These are phyloP conservation scores for Vulpes vulpes DNA, from an alignment of 2,113 vertebrate genomes.

Conservation along the genomic window DNA sequence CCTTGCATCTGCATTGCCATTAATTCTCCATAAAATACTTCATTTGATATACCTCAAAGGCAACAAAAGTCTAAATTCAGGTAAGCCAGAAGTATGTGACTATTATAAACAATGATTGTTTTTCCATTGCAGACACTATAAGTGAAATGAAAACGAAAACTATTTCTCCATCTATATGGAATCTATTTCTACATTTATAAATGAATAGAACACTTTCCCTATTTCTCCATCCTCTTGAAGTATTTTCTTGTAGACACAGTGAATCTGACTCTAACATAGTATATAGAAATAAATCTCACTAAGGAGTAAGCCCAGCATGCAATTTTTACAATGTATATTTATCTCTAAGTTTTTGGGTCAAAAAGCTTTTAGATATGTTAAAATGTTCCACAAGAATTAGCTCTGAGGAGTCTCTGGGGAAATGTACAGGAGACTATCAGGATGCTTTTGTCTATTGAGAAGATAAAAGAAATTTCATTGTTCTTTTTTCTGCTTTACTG, in stretches of 20 bases:
- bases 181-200: not conserved
- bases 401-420: not conserved
- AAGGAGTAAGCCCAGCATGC: not conserved
- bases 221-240: not conserved
- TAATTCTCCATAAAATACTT: not conserved
- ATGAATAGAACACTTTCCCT: not conserved
- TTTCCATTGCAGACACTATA: not conserved
- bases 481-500: not conserved
- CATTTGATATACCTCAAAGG: not conserved
- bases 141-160: not conserved
- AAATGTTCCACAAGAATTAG: not conserved
- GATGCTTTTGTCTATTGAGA: not conserved
- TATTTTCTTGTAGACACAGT: not conserved
- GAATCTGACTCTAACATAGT: not conserved
- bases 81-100: not conserved
- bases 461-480: not conserved
- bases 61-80: not conserved
- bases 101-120: not conserved
- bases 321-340: not conserved
- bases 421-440: not conserved
- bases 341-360: not conserved
- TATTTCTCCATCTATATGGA: not conserved
- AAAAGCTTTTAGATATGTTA: not conserved
- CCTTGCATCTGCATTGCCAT: not conserved
- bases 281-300: not conserved